Evolutionary conservation across 1,140 invertebrate species (phyloP), one percentile per base, ranked within the genome.

Genomic region (Drosophila persimilis): DNA sequence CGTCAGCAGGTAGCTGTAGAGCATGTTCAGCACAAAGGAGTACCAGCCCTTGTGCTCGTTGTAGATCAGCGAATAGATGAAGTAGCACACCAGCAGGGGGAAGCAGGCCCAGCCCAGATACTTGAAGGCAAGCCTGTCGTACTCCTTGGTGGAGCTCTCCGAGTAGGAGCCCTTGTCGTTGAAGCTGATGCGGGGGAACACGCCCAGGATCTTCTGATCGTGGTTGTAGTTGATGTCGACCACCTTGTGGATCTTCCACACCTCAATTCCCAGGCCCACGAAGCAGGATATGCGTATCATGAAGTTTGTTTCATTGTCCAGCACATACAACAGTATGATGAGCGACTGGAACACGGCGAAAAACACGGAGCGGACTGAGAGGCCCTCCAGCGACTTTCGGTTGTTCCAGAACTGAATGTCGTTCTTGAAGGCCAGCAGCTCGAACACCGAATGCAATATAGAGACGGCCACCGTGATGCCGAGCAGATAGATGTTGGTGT

Each of bases 341-440:
- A 98, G 89, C 0, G 98, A 98, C 91, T 99, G 98, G 91, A 99
- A 99, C 0, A 99, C 98, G 88, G 98, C 98, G 92, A 99, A 99
- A 92, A 99, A 99, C n/a, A 99, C 98, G 0, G 98, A 99, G 66
- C 98, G 94, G 8, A 99, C 98, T 0, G 98, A 99, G 6, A 99
- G 92, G 46, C 99, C 99, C 93, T 99, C 99, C 29, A 99, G 92
- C 5, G 97, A 98, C 91, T 99, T 97, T 41, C 98, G 94, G 85
- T 99, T 98, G 70, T 98, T 98, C 99, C 99, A 99, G 91, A 99
- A 99, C 92, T 99, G 99, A 89, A 99, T 99, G 92, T 99, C 98
- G 93, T 99, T 99, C 93, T 99, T 99, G 92, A 99, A 99, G 54
- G 99, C 99, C 31, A 99, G 93, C 80, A 99, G 95, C 92, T 99